A percentile compares a stretch with the other conserved stretches of the same genome.
Conservation (phyloP, 2,797 vertebrate genomes). For the Tiaroga cobitis region DNA sequence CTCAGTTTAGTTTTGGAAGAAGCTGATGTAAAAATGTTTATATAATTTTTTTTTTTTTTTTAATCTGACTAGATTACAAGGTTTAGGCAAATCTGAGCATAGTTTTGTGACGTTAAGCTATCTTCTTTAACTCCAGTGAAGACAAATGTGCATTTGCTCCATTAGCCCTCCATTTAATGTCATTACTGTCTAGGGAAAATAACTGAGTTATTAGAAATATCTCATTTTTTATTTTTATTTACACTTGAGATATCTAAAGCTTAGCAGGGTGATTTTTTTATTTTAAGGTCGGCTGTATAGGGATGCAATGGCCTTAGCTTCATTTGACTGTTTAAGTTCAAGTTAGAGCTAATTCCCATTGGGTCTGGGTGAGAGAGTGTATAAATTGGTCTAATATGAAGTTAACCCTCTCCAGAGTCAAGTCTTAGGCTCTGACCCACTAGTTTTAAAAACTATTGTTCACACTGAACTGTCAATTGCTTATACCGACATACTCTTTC, state of each 20-base stretch:
- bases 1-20: not conserved
- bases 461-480: slow-evolving; percentile 72
- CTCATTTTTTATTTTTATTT: not conserved
- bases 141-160: not conserved
- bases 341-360: slow-evolving; percentile 63
- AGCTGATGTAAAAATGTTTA: not conserved
- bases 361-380: slow-evolving; percentile 61
- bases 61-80: not conserved
- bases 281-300: slow-evolving; percentile 20
- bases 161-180: slow-evolving; percentile 21
- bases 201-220: not conserved
- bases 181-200: not conserved
- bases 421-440: slow-evolving; percentile 62
- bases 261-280: not conserved
- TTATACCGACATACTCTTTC: slow-evolving; percentile 70
- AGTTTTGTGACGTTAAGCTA: not conserved
- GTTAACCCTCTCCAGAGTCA: slow-evolving; percentile 69
- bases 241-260: not conserved
- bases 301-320: slow-evolving; percentile 21
- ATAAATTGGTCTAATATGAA: slow-evolving; percentile 71
- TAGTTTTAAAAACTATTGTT: slow-evolving; percentile 74
- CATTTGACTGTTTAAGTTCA: slow-evolving; percentile 61
- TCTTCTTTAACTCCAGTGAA: not conserved
- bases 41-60: no score
- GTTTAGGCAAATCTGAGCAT: not conserved